These are phyloP conservation scores for Lasioglossum pauxillum DNA, from an alignment of 2,888 invertebrate species.

Conservation along the genomic window DNA sequence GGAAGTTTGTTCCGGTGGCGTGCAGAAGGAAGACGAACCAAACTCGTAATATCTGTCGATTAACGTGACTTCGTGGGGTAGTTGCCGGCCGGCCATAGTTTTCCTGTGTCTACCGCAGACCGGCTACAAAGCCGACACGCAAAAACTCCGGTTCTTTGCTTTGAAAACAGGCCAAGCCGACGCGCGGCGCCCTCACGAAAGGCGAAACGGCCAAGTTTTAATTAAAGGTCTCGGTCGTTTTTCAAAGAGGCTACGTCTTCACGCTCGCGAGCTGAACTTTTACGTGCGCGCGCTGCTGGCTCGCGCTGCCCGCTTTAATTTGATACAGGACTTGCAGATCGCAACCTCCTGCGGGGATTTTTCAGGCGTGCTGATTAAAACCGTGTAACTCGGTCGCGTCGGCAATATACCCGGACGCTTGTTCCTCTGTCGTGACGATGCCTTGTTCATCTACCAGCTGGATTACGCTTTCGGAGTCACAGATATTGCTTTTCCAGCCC, in stretches of 20 bases:
- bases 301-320: conserved; percentile 29
- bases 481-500: neutral
- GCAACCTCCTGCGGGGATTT: neutral
- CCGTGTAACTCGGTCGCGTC: neutral
- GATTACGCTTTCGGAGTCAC: neutral
- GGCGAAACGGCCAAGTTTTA: conserved; percentile 52
- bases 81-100: neutral
- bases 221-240: conserved; percentile 57
- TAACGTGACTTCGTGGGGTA: neutral
- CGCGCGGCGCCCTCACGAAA: neutral
- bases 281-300: neutral
- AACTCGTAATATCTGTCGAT: conserved; percentile 15
- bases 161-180: conserved; percentile 29
- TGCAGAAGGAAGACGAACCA: neutral
- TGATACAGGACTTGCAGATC: conserved; percentile 24
- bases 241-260: conserved; percentile 41
- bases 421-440: neutral
- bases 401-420: neutral
- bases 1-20: conserved; percentile 4
- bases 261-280: conserved; percentile 14
- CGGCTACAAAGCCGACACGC: conserved; percentile 15
- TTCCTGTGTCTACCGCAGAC: neutral
- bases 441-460: neutral
- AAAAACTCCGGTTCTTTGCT: conserved; percentile 33
- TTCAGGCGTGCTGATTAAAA: conserved; percentile 25